phyloP scores from a whole-genome alignment of 2,113 vertebrate species.

The Nestor notabilis region DNA sequence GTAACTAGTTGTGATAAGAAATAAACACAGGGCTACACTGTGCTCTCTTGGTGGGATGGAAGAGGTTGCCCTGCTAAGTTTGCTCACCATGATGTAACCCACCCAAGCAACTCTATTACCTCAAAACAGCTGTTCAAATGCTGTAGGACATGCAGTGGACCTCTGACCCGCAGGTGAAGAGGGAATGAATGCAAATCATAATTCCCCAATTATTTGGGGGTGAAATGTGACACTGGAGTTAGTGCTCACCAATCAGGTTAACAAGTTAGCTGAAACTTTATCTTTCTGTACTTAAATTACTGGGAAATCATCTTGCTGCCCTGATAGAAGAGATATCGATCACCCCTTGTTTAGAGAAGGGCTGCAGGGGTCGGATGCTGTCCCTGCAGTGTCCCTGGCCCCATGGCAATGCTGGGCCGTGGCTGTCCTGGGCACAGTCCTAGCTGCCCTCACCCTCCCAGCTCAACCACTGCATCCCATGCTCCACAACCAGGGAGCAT shows the following conservation, averaged over 20 bases:
- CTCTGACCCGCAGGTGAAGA: slow-evolving; percentile 13
- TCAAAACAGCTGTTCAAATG: slow-evolving; percentile 64
- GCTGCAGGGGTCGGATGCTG: background rate
- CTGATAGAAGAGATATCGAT: background rate
- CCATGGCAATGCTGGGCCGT: background rate
- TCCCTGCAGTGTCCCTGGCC: accelerated
- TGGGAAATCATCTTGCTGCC: slow-evolving; percentile 15
- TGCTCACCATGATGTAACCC: background rate
- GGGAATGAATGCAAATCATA: slow-evolving; percentile 28
- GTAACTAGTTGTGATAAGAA: background rate
- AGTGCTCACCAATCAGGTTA: slow-evolving; percentile 58
- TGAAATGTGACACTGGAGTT: slow-evolving; percentile 40
- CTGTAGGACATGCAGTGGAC: slow-evolving; percentile 1
- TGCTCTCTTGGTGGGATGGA: background rate
- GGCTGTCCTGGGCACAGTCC: accelerated
- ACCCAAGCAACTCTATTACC: background rate
- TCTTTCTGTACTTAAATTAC: slow-evolving; percentile 59
- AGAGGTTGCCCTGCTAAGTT: background rate
- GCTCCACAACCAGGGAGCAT: accelerated
- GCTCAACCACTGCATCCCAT: accelerated
- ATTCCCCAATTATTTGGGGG: slow-evolving; percentile 31
- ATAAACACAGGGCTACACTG: accelerated
- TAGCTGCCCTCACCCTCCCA: accelerated
- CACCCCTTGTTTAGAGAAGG: background rate
- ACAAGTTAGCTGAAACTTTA: slow-evolving; percentile 65